Base-by-base conservation (phyloP, 1,140 invertebrate species). In the Grapholita molesta region DNA sequence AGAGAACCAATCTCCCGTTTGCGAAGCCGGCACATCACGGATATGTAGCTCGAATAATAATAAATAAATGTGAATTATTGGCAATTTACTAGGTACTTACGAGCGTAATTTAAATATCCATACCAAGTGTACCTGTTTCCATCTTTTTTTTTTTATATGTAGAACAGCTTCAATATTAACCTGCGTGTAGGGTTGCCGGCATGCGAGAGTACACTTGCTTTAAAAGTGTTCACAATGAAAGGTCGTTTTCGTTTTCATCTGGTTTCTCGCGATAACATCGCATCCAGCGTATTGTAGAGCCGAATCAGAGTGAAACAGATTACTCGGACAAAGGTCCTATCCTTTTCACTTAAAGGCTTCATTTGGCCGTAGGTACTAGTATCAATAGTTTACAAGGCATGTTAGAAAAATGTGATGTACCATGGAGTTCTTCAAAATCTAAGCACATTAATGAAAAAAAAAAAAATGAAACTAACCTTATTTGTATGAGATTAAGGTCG, bases 171-270 rank as follows among this genome's bases (percentile, higher is more conserved):
- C 28, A 30, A 30, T 3, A 30, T n/a, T 8, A 38, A 1, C 12
- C 35, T n/a, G 2, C 4, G 35, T 48, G 15, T 48, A 48, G 15
- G 42, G 18, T n/a, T 9, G 42, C 18, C 42, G 42, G 42, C 42
- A 48, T 9, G 18, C 42, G 7, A 21, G 1, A 1, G 15, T 18
- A 18, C 15, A 48, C 42, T 48, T 21, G 42, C 18, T 48, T 48
- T 18, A 48, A 48, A 21, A 48, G 18, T 48, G 42, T n/a, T 12
- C 18, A 48, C 42, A 48, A 48, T 48, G 42, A 48, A 48, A 48
- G 42, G 42, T 48, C 42, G 42, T 48, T 48, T 48, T 48, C 42
- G 42, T 48, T 48, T 48, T 48, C 42, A 48, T 48, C 42, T 48
- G 42, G 42, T 48, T 48, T 21, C 42, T 21, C 15, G 42, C 42